Percentiles rank a stretch among this genome's conserved stretches.
Evolutionary conservation across 2,797 vertebrate genomes (phyloP).

Genomic region (Gambusia yucatana): DNA sequence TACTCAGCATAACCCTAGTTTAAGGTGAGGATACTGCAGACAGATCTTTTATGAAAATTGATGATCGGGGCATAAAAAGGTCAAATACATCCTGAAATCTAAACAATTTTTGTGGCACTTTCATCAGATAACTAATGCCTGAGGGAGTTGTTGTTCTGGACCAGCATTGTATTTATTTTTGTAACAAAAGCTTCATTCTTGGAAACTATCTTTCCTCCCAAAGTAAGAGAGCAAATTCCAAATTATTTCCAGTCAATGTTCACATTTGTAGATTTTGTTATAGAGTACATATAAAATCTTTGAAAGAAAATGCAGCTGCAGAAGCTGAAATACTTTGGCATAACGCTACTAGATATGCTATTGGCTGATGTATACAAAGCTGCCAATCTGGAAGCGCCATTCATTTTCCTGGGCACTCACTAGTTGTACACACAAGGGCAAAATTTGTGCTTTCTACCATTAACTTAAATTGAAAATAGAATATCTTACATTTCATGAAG

Average conservation of each 20-base stretch:
- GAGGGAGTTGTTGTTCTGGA: neutral
- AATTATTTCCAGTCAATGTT: neutral
- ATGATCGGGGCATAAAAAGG: neutral
- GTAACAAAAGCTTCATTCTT: neutral
- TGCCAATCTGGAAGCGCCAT: neutral
- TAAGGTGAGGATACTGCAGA: neutral
- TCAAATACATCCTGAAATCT: neutral
- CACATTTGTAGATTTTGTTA: neutral
- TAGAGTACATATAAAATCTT: neutral
- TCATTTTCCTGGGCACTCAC: neutral
- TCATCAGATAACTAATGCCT: neutral
- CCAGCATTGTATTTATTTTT: neutral
- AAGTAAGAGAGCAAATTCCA: neutral
- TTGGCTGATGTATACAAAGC: neutral
- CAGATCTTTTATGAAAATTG: neutral
- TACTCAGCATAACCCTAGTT: neutral
- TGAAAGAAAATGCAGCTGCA: neutral
- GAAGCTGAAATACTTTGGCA: neutral
- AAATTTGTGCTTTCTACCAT: neutral
- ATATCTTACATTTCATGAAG: neutral
- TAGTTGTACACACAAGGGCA: neutral
- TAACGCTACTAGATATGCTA: neutral
- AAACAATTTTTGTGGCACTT: conserved; percentile 17
- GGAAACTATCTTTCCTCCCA: neutral
- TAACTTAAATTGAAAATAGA: neutral